phyloP scores from a whole-genome alignment of 2,113 vertebrate species.

The Galemys pyrenaicus region DNA sequence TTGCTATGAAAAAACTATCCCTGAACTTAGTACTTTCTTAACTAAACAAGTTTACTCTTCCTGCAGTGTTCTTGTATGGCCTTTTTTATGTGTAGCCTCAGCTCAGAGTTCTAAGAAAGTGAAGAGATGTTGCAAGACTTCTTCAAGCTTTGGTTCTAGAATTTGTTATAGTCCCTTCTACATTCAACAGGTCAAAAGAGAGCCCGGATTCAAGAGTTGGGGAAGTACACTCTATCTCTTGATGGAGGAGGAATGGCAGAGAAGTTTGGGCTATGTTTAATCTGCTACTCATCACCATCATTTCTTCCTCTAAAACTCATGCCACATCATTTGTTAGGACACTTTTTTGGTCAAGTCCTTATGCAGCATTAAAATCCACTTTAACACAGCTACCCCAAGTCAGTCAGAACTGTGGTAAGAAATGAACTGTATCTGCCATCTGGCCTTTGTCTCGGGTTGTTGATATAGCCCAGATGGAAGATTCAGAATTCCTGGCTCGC shows the following conservation, averaged over 20 bases:
- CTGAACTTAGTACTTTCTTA: not conserved
- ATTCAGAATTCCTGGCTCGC: not conserved
- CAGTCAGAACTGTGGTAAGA: slow-evolving; percentile 18
- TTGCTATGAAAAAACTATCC: not conserved
- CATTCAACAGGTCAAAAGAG: not conserved
- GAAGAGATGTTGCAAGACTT: not conserved
- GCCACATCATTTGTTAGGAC: not conserved
- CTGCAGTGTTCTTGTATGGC: not conserved
- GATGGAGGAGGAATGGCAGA: not conserved
- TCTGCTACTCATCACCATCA: not conserved
- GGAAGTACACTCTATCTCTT: not conserved
- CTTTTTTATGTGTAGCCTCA: not conserved
- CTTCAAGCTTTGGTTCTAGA: not conserved
- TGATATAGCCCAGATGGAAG: not conserved
- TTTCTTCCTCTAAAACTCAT: not conserved
- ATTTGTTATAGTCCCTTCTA: not conserved
- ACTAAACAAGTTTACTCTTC: not conserved
- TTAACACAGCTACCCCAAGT: not conserved
- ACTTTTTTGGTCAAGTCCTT: not conserved
- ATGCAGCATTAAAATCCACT: not conserved
- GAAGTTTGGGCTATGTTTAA: not conserved
- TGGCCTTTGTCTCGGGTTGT: not conserved
- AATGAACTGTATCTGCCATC: slow-evolving; percentile 11
- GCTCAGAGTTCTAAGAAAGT: not conserved
- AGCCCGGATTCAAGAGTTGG: not conserved